Evolutionary conservation across 1,140 invertebrate species (phyloP).

Genomic region (Polyergus mexicanus): DNA sequence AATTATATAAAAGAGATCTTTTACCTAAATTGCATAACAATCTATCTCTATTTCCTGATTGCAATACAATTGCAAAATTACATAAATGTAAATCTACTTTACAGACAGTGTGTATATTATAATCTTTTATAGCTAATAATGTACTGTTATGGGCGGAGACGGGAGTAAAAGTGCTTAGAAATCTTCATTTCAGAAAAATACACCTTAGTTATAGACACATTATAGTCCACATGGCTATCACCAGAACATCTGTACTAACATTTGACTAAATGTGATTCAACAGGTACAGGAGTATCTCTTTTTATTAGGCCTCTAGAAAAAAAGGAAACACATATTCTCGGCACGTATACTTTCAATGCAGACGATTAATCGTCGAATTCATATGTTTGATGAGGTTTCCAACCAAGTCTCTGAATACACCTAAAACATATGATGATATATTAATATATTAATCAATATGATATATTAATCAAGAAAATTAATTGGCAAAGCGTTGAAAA

Average conservation of each 20-base stretch:
- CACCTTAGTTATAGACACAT: conserved; percentile 8
- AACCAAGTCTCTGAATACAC: conserved; percentile 77
- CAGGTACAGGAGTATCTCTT: conserved; percentile 43
- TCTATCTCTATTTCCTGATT: not conserved
- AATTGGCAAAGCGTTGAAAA: not conserved
- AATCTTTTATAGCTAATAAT: conserved; percentile 47
- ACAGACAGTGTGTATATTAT: conserved; percentile 33
- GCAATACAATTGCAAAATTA: conserved; percentile 24
- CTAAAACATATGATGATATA: conserved; percentile 68
- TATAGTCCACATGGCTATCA: conserved; percentile 30
- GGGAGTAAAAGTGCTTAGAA: conserved; percentile 71
- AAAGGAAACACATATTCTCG: not conserved
- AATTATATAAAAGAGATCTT: conserved; percentile 14
- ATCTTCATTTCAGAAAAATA: conserved; percentile 51
- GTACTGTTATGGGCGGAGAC: conserved; percentile 60
- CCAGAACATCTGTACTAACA: conserved; percentile 18
- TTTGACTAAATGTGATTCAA: conserved; percentile 39
- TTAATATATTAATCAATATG: not conserved
- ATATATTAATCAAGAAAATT: not conserved
- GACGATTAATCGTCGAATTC: conserved; percentile 80
- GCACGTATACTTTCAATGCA: conserved; percentile 51
- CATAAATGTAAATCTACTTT: conserved; percentile 32
- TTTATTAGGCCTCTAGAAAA: conserved; percentile 53
- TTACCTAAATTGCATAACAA: conserved; percentile 8
- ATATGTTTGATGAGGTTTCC: conserved; percentile 79